Evolutionary conservation across 2,888 invertebrate species (phyloP).

Genomic region (Chromoteleia sp.): DNA sequence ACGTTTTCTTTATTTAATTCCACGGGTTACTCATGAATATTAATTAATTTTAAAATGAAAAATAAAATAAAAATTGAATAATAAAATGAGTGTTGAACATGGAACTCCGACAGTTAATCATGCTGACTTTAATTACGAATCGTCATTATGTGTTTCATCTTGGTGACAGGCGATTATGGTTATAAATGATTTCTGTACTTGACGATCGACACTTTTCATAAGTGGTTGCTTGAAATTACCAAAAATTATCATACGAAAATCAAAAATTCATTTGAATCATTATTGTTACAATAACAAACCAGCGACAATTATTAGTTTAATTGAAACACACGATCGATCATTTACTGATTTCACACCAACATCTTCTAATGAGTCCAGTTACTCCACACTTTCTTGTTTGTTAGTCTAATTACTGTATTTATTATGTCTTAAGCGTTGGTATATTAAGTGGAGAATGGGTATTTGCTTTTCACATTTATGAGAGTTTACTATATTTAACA

Average conservation of each 20-base stretch:
- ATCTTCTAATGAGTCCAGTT: constrained; percentile 35
- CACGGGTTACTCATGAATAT: too few species aligned
- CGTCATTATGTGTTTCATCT: background rate
- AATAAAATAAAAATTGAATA: background rate
- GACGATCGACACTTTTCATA: too few species aligned
- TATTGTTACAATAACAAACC: constrained; percentile 3
- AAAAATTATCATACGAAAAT: constrained; percentile 3
- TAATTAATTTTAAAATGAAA: too few species aligned
- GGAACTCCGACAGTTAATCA: too few species aligned
- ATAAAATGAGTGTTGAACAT: too few species aligned
- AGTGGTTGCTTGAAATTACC: too few species aligned
- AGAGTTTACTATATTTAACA: too few species aligned
- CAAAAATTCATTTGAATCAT: constrained; percentile 14
- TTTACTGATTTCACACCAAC: constrained; percentile 23
- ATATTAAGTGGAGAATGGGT: background rate
- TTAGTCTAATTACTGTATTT: constrained; percentile 41
- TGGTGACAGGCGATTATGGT: background rate
- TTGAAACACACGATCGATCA: constrained; percentile 26
- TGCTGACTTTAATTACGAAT: background rate
- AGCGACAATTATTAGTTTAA: constrained; percentile 20
- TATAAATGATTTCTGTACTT: background rate
- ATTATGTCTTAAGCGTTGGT: constrained; percentile 3
- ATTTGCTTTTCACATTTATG: too few species aligned
- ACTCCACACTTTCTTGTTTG: constrained; percentile 11
- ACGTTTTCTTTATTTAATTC: too few species aligned